These are phyloP conservation scores for Vulpes ferrilata DNA, from an alignment of 2,113 vertebrate species.

Conservation along the genomic window DNA sequence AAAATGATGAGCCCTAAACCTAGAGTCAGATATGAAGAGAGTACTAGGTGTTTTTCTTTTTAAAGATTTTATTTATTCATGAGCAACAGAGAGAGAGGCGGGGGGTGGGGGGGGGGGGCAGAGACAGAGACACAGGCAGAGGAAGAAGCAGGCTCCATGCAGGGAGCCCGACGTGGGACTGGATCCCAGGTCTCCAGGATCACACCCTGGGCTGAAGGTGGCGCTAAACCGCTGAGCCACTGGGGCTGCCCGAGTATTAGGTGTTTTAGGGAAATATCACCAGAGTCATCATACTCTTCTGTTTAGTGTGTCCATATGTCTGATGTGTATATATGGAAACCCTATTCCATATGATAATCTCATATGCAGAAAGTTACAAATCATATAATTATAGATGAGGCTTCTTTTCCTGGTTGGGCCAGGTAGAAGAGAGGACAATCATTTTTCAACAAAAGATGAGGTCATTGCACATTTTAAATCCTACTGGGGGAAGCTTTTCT, in stretches of 20 bases:
- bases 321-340: neutral
- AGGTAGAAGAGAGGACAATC: neutral
- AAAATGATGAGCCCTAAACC: neutral
- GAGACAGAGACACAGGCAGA: too few relatives aligned
- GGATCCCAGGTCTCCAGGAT: too few relatives aligned
- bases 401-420: neutral
- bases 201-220: too few relatives aligned
- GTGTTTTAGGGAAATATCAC: neutral
- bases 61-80: too few relatives aligned
- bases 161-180: too few relatives aligned
- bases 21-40: neutral
- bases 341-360: neutral
- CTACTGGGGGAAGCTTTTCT: neutral
- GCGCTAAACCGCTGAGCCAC: too few relatives aligned
- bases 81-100: too few relatives aligned
- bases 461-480: neutral
- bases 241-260: neutral
- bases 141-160: too few relatives aligned
- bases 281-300: neutral
- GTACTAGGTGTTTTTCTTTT: neutral
- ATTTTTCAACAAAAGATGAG: neutral
- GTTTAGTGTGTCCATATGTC: neutral
- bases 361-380: neutral
- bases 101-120: fast-evolving
- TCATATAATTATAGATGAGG: neutral